Evolutionary conservation across 2,113 vertebrate species (phyloP), one percentile per base, ranked within the genome.

Genomic region (Sturnira hondurensis): DNA sequence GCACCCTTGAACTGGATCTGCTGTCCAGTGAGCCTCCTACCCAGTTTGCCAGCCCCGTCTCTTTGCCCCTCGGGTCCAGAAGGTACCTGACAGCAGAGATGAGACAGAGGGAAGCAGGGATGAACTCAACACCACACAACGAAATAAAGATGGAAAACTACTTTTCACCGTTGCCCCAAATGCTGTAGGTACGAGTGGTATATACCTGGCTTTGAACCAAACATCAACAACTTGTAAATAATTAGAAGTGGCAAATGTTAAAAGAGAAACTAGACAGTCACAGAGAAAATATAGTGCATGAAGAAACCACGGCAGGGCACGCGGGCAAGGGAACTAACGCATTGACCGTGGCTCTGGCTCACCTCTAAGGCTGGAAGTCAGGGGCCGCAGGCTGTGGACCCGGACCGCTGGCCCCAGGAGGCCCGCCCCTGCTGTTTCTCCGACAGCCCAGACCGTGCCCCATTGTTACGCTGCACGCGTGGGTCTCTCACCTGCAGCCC

Each of bases 381-480:
- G n/a, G n/a, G n/a, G n/a, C n/a, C n/a, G n/a, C 70, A 61, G 24
- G 4, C 36, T 3, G 16, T 19, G 50, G 16, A n/a, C 41, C 16
- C n/a, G 22, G 47, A 82, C 4, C 15, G 1, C 20, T 5, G 17
- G 12, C 22, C 58, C 61, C 13, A 13, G 16, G 38, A 52, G 68
- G n/a, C 61, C n/a, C 15, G 1, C 38, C 41, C 20, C 68, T n/a
- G 68, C 26, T 22, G 10, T 10, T 61, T 31, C 50, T 24, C 5
- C 5, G 31, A 58, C 24, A 68, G 56, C 33, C 58, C 5, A 6
- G n/a, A 36, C 41, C 58, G 14, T 15, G 5, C 24, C n/a, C 4
- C 52, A 0, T 0, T 7, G 50, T 84, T 4, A 31, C 12, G 2
- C 9, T 1, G 65, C n/a, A 15, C 0, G 28, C 20, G 4, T 7